Evolutionary conservation across 2,113 vertebrate genomes (phyloP), one percentile per base, ranked within the genome.

Genomic region (Hippotragus niger): DNA sequence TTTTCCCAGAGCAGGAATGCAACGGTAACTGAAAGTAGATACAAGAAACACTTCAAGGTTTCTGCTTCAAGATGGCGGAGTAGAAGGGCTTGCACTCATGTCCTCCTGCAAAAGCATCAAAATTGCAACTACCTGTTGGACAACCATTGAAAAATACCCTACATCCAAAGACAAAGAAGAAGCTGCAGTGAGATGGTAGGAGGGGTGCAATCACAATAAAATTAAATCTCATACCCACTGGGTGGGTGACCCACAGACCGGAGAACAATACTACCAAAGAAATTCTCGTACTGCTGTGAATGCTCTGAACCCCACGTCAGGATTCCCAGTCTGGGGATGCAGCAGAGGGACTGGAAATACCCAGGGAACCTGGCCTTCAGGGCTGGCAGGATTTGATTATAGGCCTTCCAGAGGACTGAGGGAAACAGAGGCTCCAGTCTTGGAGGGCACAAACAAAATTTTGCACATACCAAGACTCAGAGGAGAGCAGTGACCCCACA

Each of bases 61-160:
- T 71, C n/a, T 1, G 0, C 17, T 71, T 71, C 67, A 71, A 71
- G n/a, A 40, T 36, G 64, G n/a, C 2, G 2, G n/a, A 71, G n/a
- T 23, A 36, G n/a, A 71, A 71, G 64, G 64, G n/a, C n/a, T 21
- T 71, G 64, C 64, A 36, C 19, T 21, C 64, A 71, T 6, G 19
- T 71, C n/a, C 17, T 71, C n/a, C n/a, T 40, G 67, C 2, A 5
- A 71, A 71, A 71, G 19, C n/a, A 23, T 2, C 5, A 40, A 40
- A 71, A 40, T 71, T 40, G 11, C 67, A 71, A 40, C n/a, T 23
- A 40, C n/a, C n/a, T 23, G 19, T 23, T 40, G 67, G 2, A 40
- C n/a, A 12, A 23, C 10, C 67, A 71, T 40, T 1, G 5, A 71
- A 67, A 23, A 71, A 12, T 13, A 40, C 19, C 67, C 67, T 10